These are phyloP conservation scores for Danio kyathit DNA, from an alignment of 2,797 vertebrate species.

Conservation along the genomic window DNA sequence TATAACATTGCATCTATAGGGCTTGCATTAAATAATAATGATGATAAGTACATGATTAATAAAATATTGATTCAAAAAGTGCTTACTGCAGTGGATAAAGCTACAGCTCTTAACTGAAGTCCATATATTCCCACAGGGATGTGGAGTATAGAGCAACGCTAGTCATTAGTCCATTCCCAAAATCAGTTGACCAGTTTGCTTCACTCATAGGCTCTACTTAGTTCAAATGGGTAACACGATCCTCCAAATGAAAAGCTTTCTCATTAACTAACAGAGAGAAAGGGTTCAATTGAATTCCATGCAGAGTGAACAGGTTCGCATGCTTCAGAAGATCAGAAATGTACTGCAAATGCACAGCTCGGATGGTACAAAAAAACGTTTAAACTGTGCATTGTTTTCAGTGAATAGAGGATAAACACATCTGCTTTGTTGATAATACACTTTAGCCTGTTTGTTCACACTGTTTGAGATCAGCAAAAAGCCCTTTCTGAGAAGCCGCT, in stretches of 20 bases:
- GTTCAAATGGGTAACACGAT: conserved; percentile 66
- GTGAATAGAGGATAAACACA: not conserved
- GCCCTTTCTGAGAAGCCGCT: conserved; percentile 34
- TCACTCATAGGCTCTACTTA: conserved; percentile 43
- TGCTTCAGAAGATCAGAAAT: conserved; percentile 31
- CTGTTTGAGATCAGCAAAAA: conserved; percentile 6
- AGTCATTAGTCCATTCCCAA: conserved; percentile 66
- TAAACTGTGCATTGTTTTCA: not conserved
- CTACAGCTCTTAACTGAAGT: conserved; percentile 39
- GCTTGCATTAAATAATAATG: conserved; percentile 33
- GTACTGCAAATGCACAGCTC: not conserved
- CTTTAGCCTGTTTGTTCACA: conserved; percentile 15
- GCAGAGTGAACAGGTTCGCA: conserved; percentile 52
- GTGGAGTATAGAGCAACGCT: conserved; percentile 53
- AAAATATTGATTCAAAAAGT: conserved; percentile 38
- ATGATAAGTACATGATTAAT: conserved; percentile 19
- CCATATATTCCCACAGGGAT: conserved; percentile 28
- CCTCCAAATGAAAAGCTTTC: conserved; percentile 65
- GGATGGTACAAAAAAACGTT: not conserved
- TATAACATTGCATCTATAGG: conserved; percentile 12
- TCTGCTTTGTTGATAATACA: not conserved
- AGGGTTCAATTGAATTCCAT: conserved; percentile 59
- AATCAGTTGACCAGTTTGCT: conserved; percentile 62
- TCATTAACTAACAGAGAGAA: conserved; percentile 64
- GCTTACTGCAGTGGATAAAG: conserved; percentile 23